Evolutionary conservation across 2,113 vertebrate genomes (phyloP), one percentile per base, ranked within the genome.

Genomic region (Periophthalmodon schlosseri): DNA sequence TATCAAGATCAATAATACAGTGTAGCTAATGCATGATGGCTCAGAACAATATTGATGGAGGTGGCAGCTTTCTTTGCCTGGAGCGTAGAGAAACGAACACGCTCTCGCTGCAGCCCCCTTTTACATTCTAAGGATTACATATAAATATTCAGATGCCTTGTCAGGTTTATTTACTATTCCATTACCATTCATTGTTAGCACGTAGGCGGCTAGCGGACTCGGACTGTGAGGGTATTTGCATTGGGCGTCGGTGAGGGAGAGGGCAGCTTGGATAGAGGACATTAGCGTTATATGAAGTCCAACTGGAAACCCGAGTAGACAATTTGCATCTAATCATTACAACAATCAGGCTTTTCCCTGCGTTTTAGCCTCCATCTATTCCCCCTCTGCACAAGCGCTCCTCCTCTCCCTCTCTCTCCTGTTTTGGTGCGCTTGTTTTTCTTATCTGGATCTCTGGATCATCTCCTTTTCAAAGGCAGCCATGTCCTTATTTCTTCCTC

Each of bases 141-240:
- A 91, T 88, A 90, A 87, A 87, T 92, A 88, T 91, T 91, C 75
- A 64, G 84, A 74, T 84, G 66, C 74, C 78, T 74, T 75, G 81
- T 90, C 85, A 71, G 86, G 75, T 89, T 92, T 86, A 92, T 93
- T 89, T 93, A 88, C 76, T 88, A 88, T 91, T 91, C 86, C 89
- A 93, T 93, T 92, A 92, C 70, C 57, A 84, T 67, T 73, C 2
- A 10, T 15, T 73, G 80, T 79, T 80, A 77, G 84, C 83, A 79
- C 61, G 49, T 21, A 54, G 81, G 72, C 65, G 52, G 5, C 21
- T 56, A 50, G 39, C 49, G 73, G 39, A 71, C 65, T 60, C 12
- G 50, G 73, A 73, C 3, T 10, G 54, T 58, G 63, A 36, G 28
- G 72, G 75, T 80, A 79, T 77, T 80, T 85, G 61, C 66, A 72